Evolutionary conservation across 92 coral and sea anemone genomes (phyloP).

Genomic region (Phenganax subtilis): DNA sequence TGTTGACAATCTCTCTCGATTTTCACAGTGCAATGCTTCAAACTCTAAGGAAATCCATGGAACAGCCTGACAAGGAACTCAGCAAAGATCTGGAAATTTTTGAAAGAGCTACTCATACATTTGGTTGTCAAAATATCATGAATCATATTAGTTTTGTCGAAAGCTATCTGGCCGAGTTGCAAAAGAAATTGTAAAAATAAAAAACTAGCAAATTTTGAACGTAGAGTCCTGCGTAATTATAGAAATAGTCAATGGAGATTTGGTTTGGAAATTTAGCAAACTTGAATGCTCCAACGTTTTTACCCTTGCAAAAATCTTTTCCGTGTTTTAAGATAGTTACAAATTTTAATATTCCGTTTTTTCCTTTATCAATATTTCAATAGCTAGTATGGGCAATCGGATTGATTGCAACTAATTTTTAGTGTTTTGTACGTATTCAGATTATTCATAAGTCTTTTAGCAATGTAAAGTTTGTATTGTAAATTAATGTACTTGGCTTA

Average conservation of each 20-base stretch:
- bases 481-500: no score
- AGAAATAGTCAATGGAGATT: neutral
- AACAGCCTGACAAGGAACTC: constrained; percentile 26
- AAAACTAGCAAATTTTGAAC: neutral
- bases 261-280: neutral
- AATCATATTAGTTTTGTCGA: constrained; percentile 38
- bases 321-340: no score
- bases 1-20: neutral
- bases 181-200: constrained; percentile 21
- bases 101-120: constrained; percentile 37
- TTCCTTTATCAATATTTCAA: no score
- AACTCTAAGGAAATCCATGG: constrained; percentile 3
- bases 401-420: no score
- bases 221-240: no score
- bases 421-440: no score
- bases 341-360: no score
- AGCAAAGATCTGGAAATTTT: constrained; percentile 32
- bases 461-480: no score
- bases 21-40: constrained; percentile 3
- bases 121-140: constrained; percentile 39
- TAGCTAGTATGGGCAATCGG: no score
- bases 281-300: no score
- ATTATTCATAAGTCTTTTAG: no score
- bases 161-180: constrained; percentile 13
- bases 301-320: no score